Evolutionary conservation across 2,888 invertebrate genomes (phyloP), one percentile per base, ranked within the genome.

Genomic region (Oscheius sp.): DNA sequence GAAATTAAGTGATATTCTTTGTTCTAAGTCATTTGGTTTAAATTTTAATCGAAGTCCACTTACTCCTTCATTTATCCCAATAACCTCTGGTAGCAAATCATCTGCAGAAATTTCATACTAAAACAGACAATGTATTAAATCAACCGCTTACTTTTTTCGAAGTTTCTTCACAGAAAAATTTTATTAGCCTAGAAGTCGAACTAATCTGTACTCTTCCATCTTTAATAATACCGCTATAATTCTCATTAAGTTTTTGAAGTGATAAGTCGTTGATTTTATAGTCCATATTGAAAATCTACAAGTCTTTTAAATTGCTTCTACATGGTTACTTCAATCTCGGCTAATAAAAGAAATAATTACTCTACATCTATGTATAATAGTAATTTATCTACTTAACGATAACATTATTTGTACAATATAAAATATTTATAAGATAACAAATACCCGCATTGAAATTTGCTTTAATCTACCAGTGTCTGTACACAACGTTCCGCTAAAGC

Each of bases 201-300:
- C 41, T 43, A 3, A 61, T 18, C 18, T 61, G 43, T 1, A 61
- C 61, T 13, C 41, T 7, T 1, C 61, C 61, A 5, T 61, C 21
- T n/a, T n/a, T 61, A 21, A 43, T 61, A 41, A 61, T 61, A 21
- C 43, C 61, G n/a, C n/a, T 41, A 43, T 61, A 61, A 41, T 35
- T 61, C n/a, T 18, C 61, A 18, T 61, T 18, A 7, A 21, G n/a
- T 61, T 61, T 61, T 41, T 21, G 41, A 5, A 61, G 43, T 0
- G 43, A n/a, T 1, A 61, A 23, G 5, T 61, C 23, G 21, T 61
- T 43, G 12, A 61, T 61, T 61, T 41, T 16, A 43, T 21, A 61
- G 18, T 61, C 61, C 61, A 61, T 61, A 18, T 18, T 29, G 35
- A 27, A 58, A 58, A 16, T 16, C 9, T 0, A 5, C 5, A 21